A percentile compares a stretch with the other conserved stretches of the same genome.
These are phyloP conservation scores for Pygoscelis adeliae DNA, from an alignment of 2,113 vertebrate species.

Conservation along the genomic window DNA sequence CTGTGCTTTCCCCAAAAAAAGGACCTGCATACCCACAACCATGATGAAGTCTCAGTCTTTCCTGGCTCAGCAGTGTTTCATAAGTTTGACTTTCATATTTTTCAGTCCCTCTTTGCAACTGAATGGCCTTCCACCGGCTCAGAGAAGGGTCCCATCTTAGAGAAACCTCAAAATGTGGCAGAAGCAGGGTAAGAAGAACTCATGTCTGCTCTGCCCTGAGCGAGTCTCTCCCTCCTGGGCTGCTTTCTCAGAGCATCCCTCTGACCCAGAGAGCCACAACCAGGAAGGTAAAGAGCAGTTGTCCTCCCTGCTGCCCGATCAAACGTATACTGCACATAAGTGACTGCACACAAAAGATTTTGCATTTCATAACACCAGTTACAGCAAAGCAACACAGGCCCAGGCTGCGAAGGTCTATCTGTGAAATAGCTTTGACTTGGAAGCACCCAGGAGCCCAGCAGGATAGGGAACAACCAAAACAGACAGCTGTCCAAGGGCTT, in stretches of 20 bases:
- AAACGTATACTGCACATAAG: not conserved
- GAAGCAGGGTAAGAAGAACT: accelerated
- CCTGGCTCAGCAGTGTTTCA: not conserved
- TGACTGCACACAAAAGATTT: not conserved
- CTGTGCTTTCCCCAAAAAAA: not conserved
- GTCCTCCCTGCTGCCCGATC: not conserved
- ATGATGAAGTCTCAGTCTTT: not conserved
- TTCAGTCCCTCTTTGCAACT: not conserved
- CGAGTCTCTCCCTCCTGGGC: not conserved
- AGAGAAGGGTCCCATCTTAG: not conserved
- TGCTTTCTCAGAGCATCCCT: not conserved
- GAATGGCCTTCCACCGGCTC: not conserved
- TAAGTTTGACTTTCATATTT: not conserved
- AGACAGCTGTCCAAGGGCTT: not conserved
- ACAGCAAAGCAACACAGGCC: not conserved
- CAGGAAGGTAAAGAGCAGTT: not conserved
- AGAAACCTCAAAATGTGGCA: not conserved
- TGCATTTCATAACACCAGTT: not conserved
- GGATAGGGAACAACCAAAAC: not conserved
- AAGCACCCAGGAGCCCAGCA: not conserved
- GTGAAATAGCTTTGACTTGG: not conserved
- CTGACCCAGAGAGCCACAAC: not conserved
- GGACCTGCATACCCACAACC: not conserved
- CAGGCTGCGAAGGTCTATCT: not conserved
- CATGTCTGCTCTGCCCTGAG: not conserved